A percentile compares a stretch with the other conserved stretches of the same genome.
Conservation (phyloP, 37 sponge, comb jelly and placozoan species). For the Ephydatia muelleri region DNA sequence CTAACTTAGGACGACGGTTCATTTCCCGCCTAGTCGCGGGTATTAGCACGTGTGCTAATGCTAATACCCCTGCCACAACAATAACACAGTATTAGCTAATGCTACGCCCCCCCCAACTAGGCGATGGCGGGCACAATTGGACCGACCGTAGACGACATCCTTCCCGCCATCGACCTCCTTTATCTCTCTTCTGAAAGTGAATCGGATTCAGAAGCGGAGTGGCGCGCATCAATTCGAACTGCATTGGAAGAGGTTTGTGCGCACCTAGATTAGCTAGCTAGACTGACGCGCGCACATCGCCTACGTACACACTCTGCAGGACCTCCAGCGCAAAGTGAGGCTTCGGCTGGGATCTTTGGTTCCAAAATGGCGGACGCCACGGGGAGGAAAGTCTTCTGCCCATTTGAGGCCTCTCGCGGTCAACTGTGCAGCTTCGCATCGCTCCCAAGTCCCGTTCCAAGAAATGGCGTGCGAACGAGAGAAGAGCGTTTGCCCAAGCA, state of each 20-base stretch:
- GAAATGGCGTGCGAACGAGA: background rate
- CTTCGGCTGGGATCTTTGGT: background rate
- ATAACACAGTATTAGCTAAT: background rate
- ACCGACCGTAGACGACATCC: background rate
- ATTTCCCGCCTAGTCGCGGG: background rate
- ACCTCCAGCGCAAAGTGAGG: background rate
- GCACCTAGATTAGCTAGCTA: background rate
- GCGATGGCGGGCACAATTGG: background rate
- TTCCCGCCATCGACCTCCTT: background rate
- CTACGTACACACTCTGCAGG: background rate
- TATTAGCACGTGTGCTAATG: background rate
- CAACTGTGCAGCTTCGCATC: background rate
- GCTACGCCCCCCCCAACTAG: background rate
- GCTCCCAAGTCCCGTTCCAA: background rate
- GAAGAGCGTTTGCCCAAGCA: background rate
- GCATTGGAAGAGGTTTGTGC: constrained; percentile 1
- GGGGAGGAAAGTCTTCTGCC: background rate
- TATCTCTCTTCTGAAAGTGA: background rate
- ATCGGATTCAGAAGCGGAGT: background rate
- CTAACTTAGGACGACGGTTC: background rate
- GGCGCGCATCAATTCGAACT: background rate
- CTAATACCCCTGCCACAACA: no score
- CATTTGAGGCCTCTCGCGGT: background rate
- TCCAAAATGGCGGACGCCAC: background rate
- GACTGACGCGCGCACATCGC: background rate